phyloP scores from a whole-genome alignment of 2,888 invertebrate genomes.

The Campoplex nolae region DNA sequence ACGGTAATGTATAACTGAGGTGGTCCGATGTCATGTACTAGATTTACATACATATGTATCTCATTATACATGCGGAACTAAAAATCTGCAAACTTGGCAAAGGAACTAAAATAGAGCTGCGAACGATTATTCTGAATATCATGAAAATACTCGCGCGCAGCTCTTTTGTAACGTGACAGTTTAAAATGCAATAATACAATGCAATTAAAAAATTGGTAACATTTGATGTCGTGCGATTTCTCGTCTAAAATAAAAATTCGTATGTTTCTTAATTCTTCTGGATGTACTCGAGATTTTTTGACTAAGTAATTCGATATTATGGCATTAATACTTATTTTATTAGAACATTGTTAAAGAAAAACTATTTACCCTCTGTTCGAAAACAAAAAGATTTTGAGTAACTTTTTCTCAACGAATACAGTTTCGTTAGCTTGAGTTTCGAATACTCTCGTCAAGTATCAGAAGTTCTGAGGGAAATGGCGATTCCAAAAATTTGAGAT shows the following conservation, averaged over 20 bases:
- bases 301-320: conserved; percentile 1
- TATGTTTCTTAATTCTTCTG: background rate
- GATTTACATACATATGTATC: conserved; percentile 28
- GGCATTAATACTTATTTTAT: conserved; percentile 1
- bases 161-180: background rate
- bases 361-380: background rate
- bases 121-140: background rate
- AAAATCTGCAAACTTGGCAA: conserved; percentile 15
- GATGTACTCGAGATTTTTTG: background rate
- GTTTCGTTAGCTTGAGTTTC: background rate
- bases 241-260: background rate
- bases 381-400: background rate
- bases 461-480: background rate
- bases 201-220: conserved; percentile 4
- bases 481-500: background rate
- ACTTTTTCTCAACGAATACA: background rate
- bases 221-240: background rate
- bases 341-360: background rate
- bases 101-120: conserved; percentile 30
- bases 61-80: conserved; percentile 35
- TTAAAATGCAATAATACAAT: conserved; percentile 14
- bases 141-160: background rate
- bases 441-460: too few relatives aligned
- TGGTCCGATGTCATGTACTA: conserved; percentile 13
- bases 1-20: conserved; percentile 34